Conservation (phyloP, 2,888 invertebrate species). For the Epirrita christyi region DNA sequence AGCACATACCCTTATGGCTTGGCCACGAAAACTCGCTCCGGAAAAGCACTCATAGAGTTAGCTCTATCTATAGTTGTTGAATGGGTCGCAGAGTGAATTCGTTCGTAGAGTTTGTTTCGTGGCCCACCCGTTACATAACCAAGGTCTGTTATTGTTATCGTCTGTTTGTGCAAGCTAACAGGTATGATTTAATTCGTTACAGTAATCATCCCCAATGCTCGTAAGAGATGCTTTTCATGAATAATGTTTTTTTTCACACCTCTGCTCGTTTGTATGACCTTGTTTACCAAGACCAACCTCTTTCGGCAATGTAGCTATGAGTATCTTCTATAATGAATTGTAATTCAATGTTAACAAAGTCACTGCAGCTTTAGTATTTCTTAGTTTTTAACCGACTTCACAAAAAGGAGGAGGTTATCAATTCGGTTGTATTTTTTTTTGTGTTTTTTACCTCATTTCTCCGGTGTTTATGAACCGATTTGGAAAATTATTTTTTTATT, state of each 20-base stretch:
- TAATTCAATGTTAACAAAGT: no score
- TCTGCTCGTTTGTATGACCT: not conserved
- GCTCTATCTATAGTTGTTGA: no score
- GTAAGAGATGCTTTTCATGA: not conserved
- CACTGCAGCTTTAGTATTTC: no score
- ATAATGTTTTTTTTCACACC: constrained; percentile 13
- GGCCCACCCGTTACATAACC: constrained; percentile 26
- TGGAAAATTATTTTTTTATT: no score
- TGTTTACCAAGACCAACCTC: not conserved
- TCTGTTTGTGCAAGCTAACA: constrained; percentile 27
- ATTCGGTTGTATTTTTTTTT: no score
- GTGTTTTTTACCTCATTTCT: no score
- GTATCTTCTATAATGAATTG: no score
- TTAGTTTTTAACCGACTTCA: no score
- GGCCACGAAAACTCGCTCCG: constrained; percentile 4
- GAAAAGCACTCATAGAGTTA: no score
- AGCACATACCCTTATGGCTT: constrained; percentile 20
- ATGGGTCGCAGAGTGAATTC: not conserved
- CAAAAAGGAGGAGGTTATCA: no score
- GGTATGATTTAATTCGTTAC: constrained; percentile 18
- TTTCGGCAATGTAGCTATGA: not conserved
- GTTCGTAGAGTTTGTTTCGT: constrained; percentile 2
- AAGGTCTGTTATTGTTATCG: constrained; percentile 29
- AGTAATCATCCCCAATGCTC: not conserved
- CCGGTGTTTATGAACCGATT: no score